Base-by-base conservation (phyloP, 2,888 invertebrate genomes). In the Temnothorax rugatulus region DNA sequence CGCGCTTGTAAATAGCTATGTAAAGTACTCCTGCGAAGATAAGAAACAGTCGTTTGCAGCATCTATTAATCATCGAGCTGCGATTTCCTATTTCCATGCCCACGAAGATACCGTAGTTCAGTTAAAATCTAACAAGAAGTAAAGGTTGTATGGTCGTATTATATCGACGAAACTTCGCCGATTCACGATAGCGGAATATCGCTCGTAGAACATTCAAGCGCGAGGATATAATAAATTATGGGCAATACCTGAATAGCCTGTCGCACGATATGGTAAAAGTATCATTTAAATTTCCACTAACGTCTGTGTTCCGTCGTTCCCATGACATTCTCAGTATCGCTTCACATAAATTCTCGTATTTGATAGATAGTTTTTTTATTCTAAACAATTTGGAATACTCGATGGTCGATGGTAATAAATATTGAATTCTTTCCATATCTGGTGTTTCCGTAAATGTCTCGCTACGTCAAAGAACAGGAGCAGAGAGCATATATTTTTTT, bases 41-140 rank as follows among this genome's bases (percentile, higher is more conserved):
- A 54, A 15, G 38, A 52, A 34, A 2, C 5, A 44, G 21, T 63
- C 21, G 15, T 47, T 63, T 47, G 18, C 25, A 7, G 21, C 63
- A 47, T 66, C 66, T 52, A 76, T 76, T 76, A 66, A 76, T 76
- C 52, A 76, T 77, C 25, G 13, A 68, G 41, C 13, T 29, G 52
- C 25, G 38, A 8, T 44, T 52, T 41, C 38, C 13, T 7, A 25
- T 76, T 63, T 38, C 13, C 18, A 25, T 66, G 1, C 18, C 34
- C 41, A 21, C 7, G 13, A 25, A 52, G 66, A 41, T 54, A 66
- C 52, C 25, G 13, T 13, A 38, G 18, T 25, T 25, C 18, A 21
- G 18, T 25, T 66, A 41, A 34, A 76, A 66, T 2, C 41, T 76
- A 34, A 34, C 34, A 34, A 34, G 7, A 34, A 34, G 25, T 52